These are phyloP conservation scores for Cerastis leucographa DNA, from an alignment of 2,888 invertebrate genomes.

Conservation along the genomic window DNA sequence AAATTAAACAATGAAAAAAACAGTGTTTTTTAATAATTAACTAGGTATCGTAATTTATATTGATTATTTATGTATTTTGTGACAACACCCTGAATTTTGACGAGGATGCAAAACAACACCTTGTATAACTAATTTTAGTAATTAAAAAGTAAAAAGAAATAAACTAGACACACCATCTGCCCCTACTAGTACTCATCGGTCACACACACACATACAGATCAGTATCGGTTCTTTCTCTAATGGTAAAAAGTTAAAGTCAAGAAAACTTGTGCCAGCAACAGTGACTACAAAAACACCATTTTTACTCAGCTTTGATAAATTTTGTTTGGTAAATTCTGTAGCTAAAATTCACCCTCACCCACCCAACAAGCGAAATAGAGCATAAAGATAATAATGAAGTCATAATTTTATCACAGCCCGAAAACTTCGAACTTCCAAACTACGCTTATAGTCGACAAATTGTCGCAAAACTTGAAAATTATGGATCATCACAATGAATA, in stretches of 20 bases:
- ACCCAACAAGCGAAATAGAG: slow-evolving; percentile 29
- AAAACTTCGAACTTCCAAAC: slow-evolving; percentile 45
- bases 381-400: slow-evolving; percentile 58
- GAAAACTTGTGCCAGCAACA: background rate
- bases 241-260: background rate
- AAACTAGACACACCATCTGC: no score
- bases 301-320: background rate
- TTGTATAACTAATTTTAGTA: no score
- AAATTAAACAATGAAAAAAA: no score
- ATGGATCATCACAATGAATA: slow-evolving; percentile 59
- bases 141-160: no score
- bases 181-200: no score
- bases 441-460: slow-evolving; percentile 59
- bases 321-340: background rate
- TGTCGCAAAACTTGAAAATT: slow-evolving; percentile 57
- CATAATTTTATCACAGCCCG: slow-evolving; percentile 53
- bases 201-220: no score
- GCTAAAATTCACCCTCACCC: background rate
- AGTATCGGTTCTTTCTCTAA: no score
- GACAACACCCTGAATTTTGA: no score
- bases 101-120: no score
- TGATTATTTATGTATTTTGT: no score
- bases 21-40: no score
- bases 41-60: no score
- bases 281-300: background rate